Base-by-base conservation (phyloP, 2,888 invertebrate genomes). In the Elmis aenea region DNA sequence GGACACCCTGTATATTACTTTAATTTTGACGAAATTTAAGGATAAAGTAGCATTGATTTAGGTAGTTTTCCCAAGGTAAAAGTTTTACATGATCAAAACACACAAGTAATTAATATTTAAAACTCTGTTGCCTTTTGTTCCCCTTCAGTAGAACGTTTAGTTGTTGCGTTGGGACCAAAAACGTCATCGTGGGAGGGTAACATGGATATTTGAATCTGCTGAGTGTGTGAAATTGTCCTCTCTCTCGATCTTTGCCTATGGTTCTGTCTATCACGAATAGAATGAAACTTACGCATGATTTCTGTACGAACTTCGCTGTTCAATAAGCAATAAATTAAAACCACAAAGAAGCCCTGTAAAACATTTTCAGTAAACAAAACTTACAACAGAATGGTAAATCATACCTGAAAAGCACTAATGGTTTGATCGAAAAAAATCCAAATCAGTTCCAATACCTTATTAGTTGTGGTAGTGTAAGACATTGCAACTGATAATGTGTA, bases 321-420 rank as follows among this genome's bases (percentile, higher is more conserved):
- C 40, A 79, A 51, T 34, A 81, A 68, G 55, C 81, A 81, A 56
- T 81, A 81, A 4, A 81, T 66, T 4, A 80, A 54, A 3, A 79
- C 76, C 16, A 81, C 76, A 38, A 79, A 72, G 24, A 75, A 71
- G 8, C 81, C 81, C 80, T 81, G 59, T 33, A 62, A 63, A 22
- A n/a, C n/a, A n/a, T n/a, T n/a, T n/a, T n/a, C n/a, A n/a, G n/a
- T 18, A 5, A 18, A 10, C 18, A 26, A 5, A 25, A 25, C 3
- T 12, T 16, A 18, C 25, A 33, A 30, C n/a, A n/a, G n/a, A n/a
- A n/a, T n/a, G n/a, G n/a, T n/a, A 11, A 11, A 11, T 25, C 48
- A 57, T 64, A 80, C 81, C 71, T 82, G 81, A 54, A 80, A 79
- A 1, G 81, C 79, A 4, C 76, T 75, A 53, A 81, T 79, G 13